phyloP scores from a whole-genome alignment of 2,797 vertebrate species.

The Gallirallus australis region DNA sequence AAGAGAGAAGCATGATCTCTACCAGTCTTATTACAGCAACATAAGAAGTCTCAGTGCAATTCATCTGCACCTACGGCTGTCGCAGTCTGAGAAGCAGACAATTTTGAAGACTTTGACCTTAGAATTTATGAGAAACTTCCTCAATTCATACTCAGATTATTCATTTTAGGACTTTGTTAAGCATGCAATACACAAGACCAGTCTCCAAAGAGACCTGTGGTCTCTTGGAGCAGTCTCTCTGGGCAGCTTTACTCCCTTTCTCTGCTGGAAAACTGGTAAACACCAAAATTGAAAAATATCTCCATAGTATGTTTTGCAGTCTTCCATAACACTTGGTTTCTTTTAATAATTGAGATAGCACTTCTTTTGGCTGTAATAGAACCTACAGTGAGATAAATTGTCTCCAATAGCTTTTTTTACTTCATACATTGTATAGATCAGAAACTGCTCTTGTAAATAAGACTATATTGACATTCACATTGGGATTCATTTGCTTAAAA shows the following conservation, averaged over 20 bases:
- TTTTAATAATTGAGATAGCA: not conserved
- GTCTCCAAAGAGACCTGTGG: not conserved
- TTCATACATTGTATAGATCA: not conserved
- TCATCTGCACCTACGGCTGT: not conserved
- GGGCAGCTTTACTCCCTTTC: not conserved
- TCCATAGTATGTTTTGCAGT: not conserved
- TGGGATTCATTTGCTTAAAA: not conserved
- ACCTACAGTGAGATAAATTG: not conserved
- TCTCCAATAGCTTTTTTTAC: not conserved
- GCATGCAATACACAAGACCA: accelerated
- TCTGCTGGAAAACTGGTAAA: not conserved
- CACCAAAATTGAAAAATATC: not conserved
- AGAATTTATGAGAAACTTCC: not conserved
- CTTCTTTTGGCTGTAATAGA: not conserved
- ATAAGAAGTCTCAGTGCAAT: not conserved
- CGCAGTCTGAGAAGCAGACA: not conserved
- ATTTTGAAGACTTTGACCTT: not conserved
- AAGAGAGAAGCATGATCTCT: not conserved
- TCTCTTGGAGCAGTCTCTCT: too few species aligned
- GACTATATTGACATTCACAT: not conserved
- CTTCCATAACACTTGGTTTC: not conserved
- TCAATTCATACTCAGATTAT: not conserved
- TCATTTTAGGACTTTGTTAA: not conserved
- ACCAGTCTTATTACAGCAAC: not conserved
- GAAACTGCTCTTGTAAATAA: not conserved